A percentile compares a stretch with the other conserved stretches of the same genome.
Conservation (phyloP, 2,797 vertebrate species). For the Limosa lapponica region DNA sequence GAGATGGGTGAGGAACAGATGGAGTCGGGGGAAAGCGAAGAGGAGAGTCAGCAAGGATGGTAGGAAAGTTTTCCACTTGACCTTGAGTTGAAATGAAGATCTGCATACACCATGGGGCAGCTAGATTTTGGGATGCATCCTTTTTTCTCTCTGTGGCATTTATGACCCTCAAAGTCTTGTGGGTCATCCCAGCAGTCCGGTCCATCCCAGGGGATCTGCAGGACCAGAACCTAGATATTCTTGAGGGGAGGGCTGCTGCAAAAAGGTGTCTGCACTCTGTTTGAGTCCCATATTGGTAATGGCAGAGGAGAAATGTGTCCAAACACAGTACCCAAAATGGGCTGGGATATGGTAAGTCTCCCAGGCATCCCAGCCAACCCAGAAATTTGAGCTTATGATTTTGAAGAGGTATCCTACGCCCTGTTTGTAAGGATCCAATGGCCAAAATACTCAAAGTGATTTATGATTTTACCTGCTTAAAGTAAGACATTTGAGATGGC, state of each 20-base stretch:
- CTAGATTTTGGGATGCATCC: not conserved
- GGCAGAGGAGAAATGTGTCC: not conserved
- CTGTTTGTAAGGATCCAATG: not conserved
- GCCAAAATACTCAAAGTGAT: not conserved
- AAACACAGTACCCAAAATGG: not conserved
- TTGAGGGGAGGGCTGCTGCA: not conserved
- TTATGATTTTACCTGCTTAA: constrained; percentile 34
- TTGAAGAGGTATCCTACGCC: not conserved
- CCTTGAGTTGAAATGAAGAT: constrained; percentile 46
- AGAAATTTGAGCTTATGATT: not conserved
- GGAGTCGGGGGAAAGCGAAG: constrained; percentile 50
- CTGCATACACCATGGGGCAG: not conserved
- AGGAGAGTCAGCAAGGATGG: constrained; percentile 53
- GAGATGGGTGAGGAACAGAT: constrained; percentile 66
- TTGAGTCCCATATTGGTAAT: not conserved
- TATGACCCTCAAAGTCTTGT: rapidly evolving
- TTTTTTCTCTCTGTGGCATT: not conserved
- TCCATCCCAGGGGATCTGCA: not conserved
- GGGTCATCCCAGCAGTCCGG: not conserved
- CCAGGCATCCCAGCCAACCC: not conserved
- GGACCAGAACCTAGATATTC: not conserved
- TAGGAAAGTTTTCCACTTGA: constrained; percentile 61
- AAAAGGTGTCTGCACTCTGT: not conserved
- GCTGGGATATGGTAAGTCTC: not conserved
- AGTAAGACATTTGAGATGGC: not conserved